These are phyloP conservation scores for Resseliella maxima DNA, from an alignment of 2,888 invertebrate species.

Conservation along the genomic window DNA sequence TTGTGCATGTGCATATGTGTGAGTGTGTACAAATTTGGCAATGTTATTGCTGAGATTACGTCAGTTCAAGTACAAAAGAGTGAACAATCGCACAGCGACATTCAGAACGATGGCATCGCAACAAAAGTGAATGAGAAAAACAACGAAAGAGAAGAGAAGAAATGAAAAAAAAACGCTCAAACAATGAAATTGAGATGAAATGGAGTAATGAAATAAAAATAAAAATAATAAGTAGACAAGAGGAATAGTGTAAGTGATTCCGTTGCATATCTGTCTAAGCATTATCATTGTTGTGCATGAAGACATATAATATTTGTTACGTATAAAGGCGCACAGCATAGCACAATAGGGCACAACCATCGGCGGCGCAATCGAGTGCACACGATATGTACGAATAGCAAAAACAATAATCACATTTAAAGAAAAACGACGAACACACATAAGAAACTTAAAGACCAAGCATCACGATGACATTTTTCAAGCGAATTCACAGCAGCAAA, in stretches of 20 bases:
- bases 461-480: not conserved
- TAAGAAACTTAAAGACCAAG: not conserved
- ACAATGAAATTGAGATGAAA: constrained; percentile 45
- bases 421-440: not conserved
- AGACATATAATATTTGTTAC: not conserved
- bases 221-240: constrained; percentile 24
- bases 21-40: not conserved
- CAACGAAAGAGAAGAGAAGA: no score
- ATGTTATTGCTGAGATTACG: constrained; percentile 24
- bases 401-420: constrained; percentile 4
- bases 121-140: not conserved
- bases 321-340: not conserved
- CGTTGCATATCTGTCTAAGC: constrained; percentile 54
- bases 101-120: not conserved
- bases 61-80: not conserved
- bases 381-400: not conserved
- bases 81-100: constrained; percentile 29
- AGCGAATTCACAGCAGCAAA: not conserved
- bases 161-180: no score
- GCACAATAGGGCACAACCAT: not conserved
- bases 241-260: constrained; percentile 31
- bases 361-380: constrained; percentile 21
- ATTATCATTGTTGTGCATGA: constrained; percentile 49
- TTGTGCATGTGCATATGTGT: no score
- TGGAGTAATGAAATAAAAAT: constrained; percentile 53